Evolutionary conservation across 2,888 invertebrate genomes (phyloP).

Genomic region (Yponomeuta cagnagella): DNA sequence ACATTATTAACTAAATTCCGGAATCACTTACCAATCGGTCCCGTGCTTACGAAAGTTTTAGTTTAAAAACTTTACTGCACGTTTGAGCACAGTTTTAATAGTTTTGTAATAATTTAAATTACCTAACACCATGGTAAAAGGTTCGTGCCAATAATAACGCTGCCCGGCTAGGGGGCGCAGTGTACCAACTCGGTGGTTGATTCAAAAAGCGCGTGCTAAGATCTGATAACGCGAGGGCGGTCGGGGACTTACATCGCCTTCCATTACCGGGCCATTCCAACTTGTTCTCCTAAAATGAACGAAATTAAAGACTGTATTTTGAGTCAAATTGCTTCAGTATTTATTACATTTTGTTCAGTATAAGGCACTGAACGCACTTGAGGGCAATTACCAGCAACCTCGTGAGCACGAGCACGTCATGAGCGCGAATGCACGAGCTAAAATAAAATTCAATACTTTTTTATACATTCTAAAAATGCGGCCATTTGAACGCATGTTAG

Average conservation of each 20-base stretch:
- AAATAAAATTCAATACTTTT: too few species aligned
- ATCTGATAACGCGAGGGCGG: not conserved
- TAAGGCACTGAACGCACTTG: not conserved
- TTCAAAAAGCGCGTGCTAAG: conserved; percentile 1
- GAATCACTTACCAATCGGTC: too few species aligned
- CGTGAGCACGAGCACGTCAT: too few species aligned
- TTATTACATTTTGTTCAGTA: not conserved
- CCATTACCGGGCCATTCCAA: conserved; percentile 2
- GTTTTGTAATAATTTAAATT: not conserved
- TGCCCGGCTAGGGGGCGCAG: not conserved
- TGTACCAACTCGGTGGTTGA: not conserved
- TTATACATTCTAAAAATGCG: too few species aligned
- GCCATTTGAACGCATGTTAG: too few species aligned
- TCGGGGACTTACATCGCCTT: conserved; percentile 1
- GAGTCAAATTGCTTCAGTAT: not conserved
- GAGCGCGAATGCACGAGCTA: too few species aligned
- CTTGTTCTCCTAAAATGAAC: not conserved
- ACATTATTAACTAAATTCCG: too few species aligned
- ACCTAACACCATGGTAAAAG: not conserved
- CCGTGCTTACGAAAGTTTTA: too few species aligned
- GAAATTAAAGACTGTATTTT: not conserved
- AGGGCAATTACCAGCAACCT: too few species aligned
- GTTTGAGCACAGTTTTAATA: too few species aligned
- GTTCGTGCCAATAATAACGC: not conserved
- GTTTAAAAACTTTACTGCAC: not conserved